Evolutionary conservation across 2,113 vertebrate genomes (phyloP), one percentile per base, ranked within the genome.

Genomic region (Shinisaurus crocodilurus): DNA sequence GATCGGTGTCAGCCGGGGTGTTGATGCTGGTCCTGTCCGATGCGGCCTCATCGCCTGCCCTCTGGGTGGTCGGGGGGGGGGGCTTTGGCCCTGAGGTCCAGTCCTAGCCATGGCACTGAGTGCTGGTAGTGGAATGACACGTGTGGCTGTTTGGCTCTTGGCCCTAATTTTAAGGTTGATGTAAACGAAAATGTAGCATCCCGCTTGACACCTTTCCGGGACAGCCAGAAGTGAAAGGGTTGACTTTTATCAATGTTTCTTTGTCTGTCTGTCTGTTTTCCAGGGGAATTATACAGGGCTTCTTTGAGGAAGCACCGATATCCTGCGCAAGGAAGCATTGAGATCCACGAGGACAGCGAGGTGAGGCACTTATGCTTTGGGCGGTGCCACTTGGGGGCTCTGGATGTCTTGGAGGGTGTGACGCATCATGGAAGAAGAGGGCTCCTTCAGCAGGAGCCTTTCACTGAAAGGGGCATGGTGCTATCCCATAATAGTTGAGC

Each of bases 341-440:
- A 99, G 94, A 98, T 98, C 70, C 97, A 98, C 0, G 99, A 99
- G 48, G 98, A 98, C 86, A 95, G 69, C 27, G 98, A 99, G 98
- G 99, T 99, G 96, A 93, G 97, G 85, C 70, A 74, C 2, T 8
- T 10, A 1, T 7, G 48, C 48, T 54, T 20, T n/a, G 20, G 54
- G 43, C 45, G 1, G 43, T n/a, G 4, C 54, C 13, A 12, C 60
- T 23, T 12, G 3, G 20, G 60, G 9, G 18, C 45, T 10, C 54
- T 86, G 50, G 50, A 16, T 0, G 27, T 74, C 48, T 20, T 32
- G 1, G 10, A 15, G 63, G 60, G 4, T 10, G 54, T 43, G 54
- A 5, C 13, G 18, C 45, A 25, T 32, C 5, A 1, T 18, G 43
- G 60, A 63, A 63, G 60, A 18, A 63, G 18, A 23, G 60, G 60